Evolutionary conservation across 2,888 invertebrate species (phyloP).

Genomic region (Tipula unca): DNA sequence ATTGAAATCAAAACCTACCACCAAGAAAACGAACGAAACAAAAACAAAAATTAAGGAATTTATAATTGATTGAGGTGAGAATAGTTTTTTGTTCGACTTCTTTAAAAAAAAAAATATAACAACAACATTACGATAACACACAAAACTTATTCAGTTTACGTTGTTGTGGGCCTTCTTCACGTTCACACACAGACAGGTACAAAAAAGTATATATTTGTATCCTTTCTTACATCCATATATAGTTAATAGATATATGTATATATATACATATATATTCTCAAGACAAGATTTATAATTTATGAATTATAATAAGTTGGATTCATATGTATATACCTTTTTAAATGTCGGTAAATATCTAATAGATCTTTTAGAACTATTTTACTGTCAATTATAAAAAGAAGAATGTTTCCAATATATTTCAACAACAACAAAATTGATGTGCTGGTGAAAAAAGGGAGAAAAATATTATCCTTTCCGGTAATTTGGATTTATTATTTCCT

Average conservation of each 20-base stretch:
- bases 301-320: not conserved
- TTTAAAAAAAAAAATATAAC: not conserved
- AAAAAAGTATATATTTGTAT: not conserved
- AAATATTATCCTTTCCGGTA: conserved; percentile 8
- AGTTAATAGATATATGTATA: too few species aligned
- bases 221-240: not conserved
- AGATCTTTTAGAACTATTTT: not conserved
- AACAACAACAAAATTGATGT: not conserved
- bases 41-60: not conserved
- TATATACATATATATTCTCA: not conserved
- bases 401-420: not conserved
- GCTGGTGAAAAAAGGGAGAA: not conserved
- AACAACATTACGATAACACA: not conserved
- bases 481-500: not conserved
- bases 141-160: not conserved
- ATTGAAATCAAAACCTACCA: conserved; percentile 14
- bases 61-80: conserved; percentile 14
- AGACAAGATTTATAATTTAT: not conserved
- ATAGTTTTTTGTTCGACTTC: not conserved
- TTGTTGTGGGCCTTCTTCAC: not conserved
- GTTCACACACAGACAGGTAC: not conserved
- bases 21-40: not conserved
- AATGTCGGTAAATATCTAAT: not conserved
- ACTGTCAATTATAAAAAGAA: conserved; percentile 14
- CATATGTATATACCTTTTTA: not conserved